Evolutionary conservation across 2,888 invertebrate species (phyloP).

Genomic region (Drosophila niveifrons): DNA sequence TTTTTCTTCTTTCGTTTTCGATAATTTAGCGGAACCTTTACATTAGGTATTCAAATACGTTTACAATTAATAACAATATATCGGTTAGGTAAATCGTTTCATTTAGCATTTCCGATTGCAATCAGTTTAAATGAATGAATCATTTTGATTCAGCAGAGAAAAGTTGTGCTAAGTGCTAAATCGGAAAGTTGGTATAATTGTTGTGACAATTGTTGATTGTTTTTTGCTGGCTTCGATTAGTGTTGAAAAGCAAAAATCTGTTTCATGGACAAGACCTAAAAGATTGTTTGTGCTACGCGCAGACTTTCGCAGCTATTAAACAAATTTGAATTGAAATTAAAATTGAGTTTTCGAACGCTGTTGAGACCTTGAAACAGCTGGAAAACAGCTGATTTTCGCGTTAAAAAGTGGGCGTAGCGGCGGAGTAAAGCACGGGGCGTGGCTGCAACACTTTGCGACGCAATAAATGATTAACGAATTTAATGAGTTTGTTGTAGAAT

Average conservation of each 20-base stretch:
- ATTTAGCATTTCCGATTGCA: slow-evolving; percentile 56
- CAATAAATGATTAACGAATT: slow-evolving; percentile 75
- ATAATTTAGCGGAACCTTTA: not conserved
- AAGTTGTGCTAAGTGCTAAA: slow-evolving; percentile 10
- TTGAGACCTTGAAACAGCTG: slow-evolving; percentile 43
- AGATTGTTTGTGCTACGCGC: not conserved
- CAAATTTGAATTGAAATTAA: slow-evolving; percentile 41
- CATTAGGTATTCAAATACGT: slow-evolving; percentile 12
- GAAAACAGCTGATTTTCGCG: slow-evolving; percentile 68
- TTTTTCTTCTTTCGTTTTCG: not conserved
- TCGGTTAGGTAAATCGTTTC: slow-evolving; percentile 11
- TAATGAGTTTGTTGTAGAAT: slow-evolving; percentile 79
- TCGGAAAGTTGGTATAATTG: slow-evolving; percentile 23
- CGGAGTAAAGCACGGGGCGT: slow-evolving; percentile 37
- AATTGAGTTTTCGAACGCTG: slow-evolving; percentile 43
- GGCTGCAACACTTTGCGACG: slow-evolving; percentile 69
- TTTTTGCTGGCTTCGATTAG: slow-evolving; percentile 4
- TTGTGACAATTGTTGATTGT: not conserved
- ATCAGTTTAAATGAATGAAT: slow-evolving; percentile 32
- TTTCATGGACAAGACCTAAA: slow-evolving; percentile 58
- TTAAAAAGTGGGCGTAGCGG: slow-evolving; percentile 16
- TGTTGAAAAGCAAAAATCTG: slow-evolving; percentile 39
- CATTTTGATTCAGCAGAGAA: slow-evolving; percentile 18
- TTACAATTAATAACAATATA: not conserved
- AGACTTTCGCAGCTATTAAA: slow-evolving; percentile 52